phyloP scores from a whole-genome alignment of 2,888 invertebrate species.

The Agrypnus murinus region DNA sequence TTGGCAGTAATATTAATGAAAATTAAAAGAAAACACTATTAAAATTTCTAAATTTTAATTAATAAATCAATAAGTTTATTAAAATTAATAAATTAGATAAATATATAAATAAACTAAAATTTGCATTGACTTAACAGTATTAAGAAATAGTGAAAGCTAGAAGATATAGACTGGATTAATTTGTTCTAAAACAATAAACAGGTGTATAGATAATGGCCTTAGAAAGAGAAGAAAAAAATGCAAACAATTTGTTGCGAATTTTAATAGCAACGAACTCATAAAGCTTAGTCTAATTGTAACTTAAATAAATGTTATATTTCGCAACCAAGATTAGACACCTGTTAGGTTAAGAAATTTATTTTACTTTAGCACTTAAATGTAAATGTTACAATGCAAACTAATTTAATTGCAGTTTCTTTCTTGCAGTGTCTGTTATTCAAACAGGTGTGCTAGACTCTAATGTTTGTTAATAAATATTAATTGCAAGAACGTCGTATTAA shows the following conservation, averaged over 20 bases:
- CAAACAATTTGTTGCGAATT: conserved; percentile 22
- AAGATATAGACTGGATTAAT: too few species aligned
- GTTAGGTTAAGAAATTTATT: conserved; percentile 12
- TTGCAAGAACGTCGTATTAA: conserved; percentile 9
- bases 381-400: conserved; percentile 23
- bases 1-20: too few species aligned
- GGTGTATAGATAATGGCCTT: too few species aligned
- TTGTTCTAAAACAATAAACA: too few species aligned
- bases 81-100: too few species aligned
- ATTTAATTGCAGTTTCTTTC: conserved; percentile 24
- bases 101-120: too few species aligned
- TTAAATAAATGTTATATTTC: conserved; percentile 33
- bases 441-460: conserved; percentile 11
- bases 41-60: too few species aligned
- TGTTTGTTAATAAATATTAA: conserved; percentile 24
- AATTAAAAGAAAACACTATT: too few species aligned
- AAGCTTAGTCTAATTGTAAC: neutral
- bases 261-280: conserved; percentile 17
- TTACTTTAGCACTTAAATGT: conserved; percentile 9
- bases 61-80: too few species aligned
- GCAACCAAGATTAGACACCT: conserved; percentile 22
- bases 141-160: too few species aligned
- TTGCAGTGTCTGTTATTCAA: conserved; percentile 2
- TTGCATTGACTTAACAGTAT: too few species aligned
- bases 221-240: too few species aligned